Percentiles rank a stretch among this genome's conserved stretches.
phyloP scores from a whole-genome alignment of 1,140 invertebrate genomes.

The Drosophila parvula region DNA sequence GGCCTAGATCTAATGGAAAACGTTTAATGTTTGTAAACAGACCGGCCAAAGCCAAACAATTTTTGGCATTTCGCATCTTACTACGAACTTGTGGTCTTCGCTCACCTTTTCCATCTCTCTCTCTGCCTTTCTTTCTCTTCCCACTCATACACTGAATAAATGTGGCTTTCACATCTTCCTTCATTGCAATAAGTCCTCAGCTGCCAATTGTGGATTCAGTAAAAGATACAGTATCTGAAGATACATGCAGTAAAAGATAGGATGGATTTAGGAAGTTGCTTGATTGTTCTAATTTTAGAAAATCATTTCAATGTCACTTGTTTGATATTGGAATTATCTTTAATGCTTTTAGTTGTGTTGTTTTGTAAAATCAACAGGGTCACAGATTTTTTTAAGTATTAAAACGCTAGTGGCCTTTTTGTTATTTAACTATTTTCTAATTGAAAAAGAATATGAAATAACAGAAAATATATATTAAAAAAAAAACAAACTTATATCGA shows the following conservation, averaged over 20 bases:
- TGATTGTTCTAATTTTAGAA: background rate
- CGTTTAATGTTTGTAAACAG: slow-evolving; percentile 72
- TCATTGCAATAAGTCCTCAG: slow-evolving; percentile 34
- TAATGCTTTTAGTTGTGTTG: background rate
- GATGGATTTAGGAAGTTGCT: background rate
- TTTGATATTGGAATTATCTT: background rate
- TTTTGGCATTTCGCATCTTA: slow-evolving; percentile 58
- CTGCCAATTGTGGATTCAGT: background rate
- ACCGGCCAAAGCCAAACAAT: slow-evolving; percentile 31
- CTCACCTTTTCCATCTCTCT: slow-evolving; percentile 3
- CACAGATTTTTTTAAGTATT: background rate
- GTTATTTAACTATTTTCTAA: too few relatives aligned
- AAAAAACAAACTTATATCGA: background rate
- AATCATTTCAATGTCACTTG: background rate
- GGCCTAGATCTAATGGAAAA: slow-evolving; percentile 51
- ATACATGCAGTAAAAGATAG: background rate
- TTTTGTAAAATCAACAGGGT: too few relatives aligned
- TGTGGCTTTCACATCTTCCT: slow-evolving; percentile 73
- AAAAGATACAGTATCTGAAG: background rate
- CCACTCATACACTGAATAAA: slow-evolving; percentile 6
- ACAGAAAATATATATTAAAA: too few relatives aligned
- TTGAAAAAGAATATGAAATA: background rate
- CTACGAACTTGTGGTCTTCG: slow-evolving; percentile 14
- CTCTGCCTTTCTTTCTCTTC: background rate
- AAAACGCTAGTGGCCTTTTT: too few relatives aligned